Evolutionary conservation across 2,888 invertebrate genomes (phyloP).

Genomic region (Nymphalis polychloros): DNA sequence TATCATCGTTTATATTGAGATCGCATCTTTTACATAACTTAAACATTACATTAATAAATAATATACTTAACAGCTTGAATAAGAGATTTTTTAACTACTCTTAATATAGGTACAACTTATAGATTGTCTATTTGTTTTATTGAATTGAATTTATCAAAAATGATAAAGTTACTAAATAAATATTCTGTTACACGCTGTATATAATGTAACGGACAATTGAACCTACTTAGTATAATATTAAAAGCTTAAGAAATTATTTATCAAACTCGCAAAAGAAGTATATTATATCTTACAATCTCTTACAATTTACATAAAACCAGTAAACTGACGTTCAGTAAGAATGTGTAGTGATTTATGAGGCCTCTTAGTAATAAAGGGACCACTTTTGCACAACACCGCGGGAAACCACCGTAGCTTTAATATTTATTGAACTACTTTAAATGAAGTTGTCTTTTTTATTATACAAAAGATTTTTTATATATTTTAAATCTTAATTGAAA

Average conservation of each 20-base stretch:
- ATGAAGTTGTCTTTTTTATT: not conserved
- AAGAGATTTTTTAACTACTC: too few relatives aligned
- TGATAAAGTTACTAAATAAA: too few relatives aligned
- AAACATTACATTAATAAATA: constrained; percentile 15
- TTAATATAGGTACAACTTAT: too few relatives aligned
- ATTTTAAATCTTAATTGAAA: not conserved
- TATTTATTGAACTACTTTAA: constrained; percentile 14
- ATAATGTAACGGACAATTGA: too few relatives aligned
- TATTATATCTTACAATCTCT: constrained; percentile 1
- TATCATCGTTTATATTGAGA: constrained; percentile 20
- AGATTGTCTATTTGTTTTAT: too few relatives aligned
- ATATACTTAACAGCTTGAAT: not conserved
- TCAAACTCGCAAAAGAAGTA: not conserved
- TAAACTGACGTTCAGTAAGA: constrained; percentile 2
- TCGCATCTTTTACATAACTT: constrained; percentile 15
- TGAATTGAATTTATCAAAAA: too few relatives aligned
- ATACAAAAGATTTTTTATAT: not conserved
- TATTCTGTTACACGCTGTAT: too few relatives aligned
- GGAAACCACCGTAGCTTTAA: constrained; percentile 7
- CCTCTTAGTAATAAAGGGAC: constrained; percentile 7
- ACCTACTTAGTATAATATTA: not conserved
- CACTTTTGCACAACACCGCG: constrained; percentile 9
- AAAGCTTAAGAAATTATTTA: not conserved
- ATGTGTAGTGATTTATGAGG: constrained; percentile 10
- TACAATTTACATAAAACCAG: constrained; percentile 7